Evolutionary conservation across 2,113 vertebrate species (phyloP), one percentile per base, ranked within the genome.

Genomic region (Corapipo altera): DNA sequence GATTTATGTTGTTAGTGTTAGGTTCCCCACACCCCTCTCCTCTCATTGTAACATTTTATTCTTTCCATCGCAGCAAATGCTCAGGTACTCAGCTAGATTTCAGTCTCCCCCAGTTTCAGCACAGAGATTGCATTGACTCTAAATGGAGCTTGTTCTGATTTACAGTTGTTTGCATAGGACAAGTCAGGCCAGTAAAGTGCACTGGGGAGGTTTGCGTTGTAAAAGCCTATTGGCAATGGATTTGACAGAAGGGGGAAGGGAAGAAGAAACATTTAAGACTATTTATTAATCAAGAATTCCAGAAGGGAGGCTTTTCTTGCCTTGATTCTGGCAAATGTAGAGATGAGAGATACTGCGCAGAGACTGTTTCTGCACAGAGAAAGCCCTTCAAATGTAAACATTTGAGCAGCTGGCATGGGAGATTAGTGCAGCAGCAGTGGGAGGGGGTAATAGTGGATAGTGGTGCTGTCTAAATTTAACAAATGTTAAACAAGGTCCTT

Each of bases 341-440:
- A 71, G 85, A 86, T 88, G 77, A 95, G 85, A 96, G 95, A 91
- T 89, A 77, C 72, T 93, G 59, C 85, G 82, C 95, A 96, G 90
- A 92, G 82, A 65, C 79, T 15, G 8, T 91, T 95, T 91, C 90
- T 95, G 54, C 80, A 65, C 75, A 84, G 92, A 96, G 66, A 95
- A 75, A 84, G 59, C 73, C 30, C 80, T 96, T 88, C 48, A 91
- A 62, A 89, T 61, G 69, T 91, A 95, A 94, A 96, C 93, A 88
- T 94, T 64, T 24, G 79, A 94, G 94, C 86, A 91, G 88, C 92
- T 95, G 77, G 86, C 64, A 67, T 48, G 70, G 62, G 39, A 93
- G 93, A 82, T 96, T 89, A 93, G 49, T 55, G 54, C 39, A 72
- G 72, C 78, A 72, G 28, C 5, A 3, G 39, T 61, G 30, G 54